Base-by-base conservation (phyloP, 2,113 vertebrate genomes). In the Zosterops borbonicus region DNA sequence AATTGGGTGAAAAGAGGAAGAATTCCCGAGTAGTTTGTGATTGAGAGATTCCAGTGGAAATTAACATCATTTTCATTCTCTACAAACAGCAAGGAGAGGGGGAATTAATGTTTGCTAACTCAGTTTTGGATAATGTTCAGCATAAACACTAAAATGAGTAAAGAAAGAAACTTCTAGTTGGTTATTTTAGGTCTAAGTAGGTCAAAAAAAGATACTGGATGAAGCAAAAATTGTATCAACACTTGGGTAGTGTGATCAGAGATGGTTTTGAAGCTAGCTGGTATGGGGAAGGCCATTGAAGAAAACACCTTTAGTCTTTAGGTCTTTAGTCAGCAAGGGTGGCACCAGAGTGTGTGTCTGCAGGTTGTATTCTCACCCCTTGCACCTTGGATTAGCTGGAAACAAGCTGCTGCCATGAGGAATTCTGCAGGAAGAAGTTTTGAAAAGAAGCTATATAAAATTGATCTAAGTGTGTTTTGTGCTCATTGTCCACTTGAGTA, bases 291-390 rank as follows among this genome's bases (percentile, higher is more conserved):
- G 49, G 19, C 18, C 65, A 58, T 41, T 74, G 28, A 53, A 33
- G 46, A 9, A 76, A 81, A 50, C 3, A 1, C 1, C 17, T 44
- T 44, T 44, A 44, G 44, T 44, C 44, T 44, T 44, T 44, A 44
- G 44, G 44, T 18, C 44, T 28, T 62, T 2, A 35, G 35, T 60
- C 14, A 52, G n/a, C 11, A 31, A 65, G 13, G 11, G 3, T 23
- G 53, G 41, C 53, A 3, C n/a, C 33, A 59, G 44, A 64, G 15
- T 0, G 0, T 9, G 46, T 0, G 0, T 14, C 12, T 13, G 4
- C 0, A 1, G 16, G 5, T 37, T 12, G 4, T 31, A 17, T 2
- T 53, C 18, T 17, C 56, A 33, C 19, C 15, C 19, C 15, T 0
- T 4, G 15, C 2, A 0, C 46, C 18, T 50, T 11, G 4, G 11